A percentile compares a stretch with the other conserved stretches of the same genome.
Conservation (phyloP, 2,113 vertebrate species). For the Microcebus ravelobensis region DNA sequence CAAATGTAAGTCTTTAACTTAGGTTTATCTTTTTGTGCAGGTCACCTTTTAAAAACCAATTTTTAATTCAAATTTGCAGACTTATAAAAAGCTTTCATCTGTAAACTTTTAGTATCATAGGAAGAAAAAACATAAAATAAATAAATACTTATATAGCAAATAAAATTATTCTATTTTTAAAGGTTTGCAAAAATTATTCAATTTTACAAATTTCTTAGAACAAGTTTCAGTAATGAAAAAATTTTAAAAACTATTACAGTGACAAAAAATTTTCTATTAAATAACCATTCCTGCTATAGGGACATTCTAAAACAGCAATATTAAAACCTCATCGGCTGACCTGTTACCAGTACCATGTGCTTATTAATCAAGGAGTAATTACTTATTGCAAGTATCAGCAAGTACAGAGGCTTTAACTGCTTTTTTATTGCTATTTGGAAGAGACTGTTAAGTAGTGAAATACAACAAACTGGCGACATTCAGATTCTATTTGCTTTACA, state of each 20-base stretch:
- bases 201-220: constrained; percentile 85
- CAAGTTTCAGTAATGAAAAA: constrained; percentile 82
- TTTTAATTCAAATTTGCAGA: constrained; percentile 36
- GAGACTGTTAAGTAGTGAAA: constrained; percentile 80
- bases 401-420: constrained; percentile 76
- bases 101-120: constrained; percentile 22
- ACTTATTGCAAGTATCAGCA: constrained; percentile 84
- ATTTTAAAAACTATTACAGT: constrained; percentile 77
- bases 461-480: constrained; percentile 68
- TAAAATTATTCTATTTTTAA: constrained; percentile 60
- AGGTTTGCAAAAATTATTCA: constrained; percentile 79
- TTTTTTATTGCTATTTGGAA: constrained; percentile 80
- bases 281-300: constrained; percentile 77
- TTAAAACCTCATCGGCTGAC: constrained; percentile 79
- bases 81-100: constrained; percentile 34
- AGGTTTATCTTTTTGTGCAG: constrained; percentile 57
- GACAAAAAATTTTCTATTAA: constrained; percentile 49
- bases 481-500: constrained; percentile 29
- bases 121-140: constrained; percentile 3
- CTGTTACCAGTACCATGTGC: constrained; percentile 84
- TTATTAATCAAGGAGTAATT: constrained; percentile 90
- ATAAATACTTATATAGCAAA: constrained; percentile 39
- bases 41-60: constrained; percentile 26
- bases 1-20: constrained; percentile 62
- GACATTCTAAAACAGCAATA: constrained; percentile 85